phyloP scores from a whole-genome alignment of 2,797 vertebrate species.

The Phalanger gymnotis region DNA sequence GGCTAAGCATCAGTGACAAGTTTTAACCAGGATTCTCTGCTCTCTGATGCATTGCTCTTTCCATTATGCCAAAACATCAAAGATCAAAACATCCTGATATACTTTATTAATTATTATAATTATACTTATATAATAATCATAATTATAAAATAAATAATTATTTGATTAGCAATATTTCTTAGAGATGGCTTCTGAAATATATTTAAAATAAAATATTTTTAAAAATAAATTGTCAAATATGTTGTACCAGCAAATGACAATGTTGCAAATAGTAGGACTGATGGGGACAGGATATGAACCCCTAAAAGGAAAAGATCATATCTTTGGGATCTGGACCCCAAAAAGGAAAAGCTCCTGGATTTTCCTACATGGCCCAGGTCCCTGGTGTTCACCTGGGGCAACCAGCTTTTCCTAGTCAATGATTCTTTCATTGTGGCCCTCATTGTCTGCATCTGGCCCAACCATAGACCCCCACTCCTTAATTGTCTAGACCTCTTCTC shows the following conservation, averaged over 20 bases:
- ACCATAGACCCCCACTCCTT: too few species aligned
- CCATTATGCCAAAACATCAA: too few species aligned
- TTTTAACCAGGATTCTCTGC: background rate
- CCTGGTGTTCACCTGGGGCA: too few species aligned
- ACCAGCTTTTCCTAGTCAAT: too few species aligned
- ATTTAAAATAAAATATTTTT: background rate
- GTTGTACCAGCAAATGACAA: background rate
- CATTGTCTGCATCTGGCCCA: too few species aligned
- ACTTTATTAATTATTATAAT: background rate
- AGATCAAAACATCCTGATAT: background rate
- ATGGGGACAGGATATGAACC: too few species aligned
- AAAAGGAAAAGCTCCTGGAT: too few species aligned
- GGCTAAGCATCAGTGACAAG: background rate
- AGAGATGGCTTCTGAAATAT: background rate
- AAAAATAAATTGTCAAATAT: background rate
- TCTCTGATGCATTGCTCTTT: background rate
- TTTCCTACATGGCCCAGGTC: too few species aligned
- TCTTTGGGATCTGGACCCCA: too few species aligned
- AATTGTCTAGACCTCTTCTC: too few species aligned
- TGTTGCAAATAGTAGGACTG: background rate
- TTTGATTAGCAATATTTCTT: background rate
- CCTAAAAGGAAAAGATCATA: too few species aligned
- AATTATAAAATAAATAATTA: background rate
- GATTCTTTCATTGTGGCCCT: too few species aligned
- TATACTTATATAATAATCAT: background rate